phyloP scores from a whole-genome alignment of 2,888 invertebrate genomes.

The Melanargia galathea region DNA sequence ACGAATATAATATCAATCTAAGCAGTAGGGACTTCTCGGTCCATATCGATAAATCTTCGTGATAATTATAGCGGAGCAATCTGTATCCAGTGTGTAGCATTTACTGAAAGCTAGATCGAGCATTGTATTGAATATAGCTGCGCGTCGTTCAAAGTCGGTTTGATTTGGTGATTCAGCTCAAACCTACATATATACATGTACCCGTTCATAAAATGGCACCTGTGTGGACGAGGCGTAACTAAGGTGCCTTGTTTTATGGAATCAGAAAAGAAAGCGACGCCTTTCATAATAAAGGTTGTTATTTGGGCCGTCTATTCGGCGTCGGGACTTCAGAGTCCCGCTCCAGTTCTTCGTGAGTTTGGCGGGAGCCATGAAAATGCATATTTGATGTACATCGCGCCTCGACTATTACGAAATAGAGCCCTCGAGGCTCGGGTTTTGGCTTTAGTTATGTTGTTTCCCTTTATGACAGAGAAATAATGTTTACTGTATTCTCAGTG shows the following conservation, averaged over 20 bases:
- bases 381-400: constrained; percentile 15
- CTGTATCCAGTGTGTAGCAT: too few species aligned
- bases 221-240: neutral
- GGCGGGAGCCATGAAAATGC: neutral
- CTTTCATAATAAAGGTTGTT: neutral
- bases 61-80: too few species aligned
- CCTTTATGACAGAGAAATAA: neutral
- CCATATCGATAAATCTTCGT: too few species aligned
- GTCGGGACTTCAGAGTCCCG: neutral
- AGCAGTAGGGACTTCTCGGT: too few species aligned
- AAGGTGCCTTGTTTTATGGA: neutral
- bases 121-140: too few species aligned
- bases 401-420: constrained; percentile 9
- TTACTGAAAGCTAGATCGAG: too few species aligned
- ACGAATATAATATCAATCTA: too few species aligned
- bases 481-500: neutral
- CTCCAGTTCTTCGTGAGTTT: neutral
- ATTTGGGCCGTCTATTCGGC: neutral
- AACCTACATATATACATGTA: too few species aligned
- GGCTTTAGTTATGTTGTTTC: neutral
- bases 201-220: neutral
- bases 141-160: too few species aligned
- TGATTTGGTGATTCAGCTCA: too few species aligned
- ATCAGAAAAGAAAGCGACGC: constrained; percentile 10
- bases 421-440: neutral